Conservation (phyloP, 2,113 vertebrate genomes). For the Mesitornis unicolor region DNA sequence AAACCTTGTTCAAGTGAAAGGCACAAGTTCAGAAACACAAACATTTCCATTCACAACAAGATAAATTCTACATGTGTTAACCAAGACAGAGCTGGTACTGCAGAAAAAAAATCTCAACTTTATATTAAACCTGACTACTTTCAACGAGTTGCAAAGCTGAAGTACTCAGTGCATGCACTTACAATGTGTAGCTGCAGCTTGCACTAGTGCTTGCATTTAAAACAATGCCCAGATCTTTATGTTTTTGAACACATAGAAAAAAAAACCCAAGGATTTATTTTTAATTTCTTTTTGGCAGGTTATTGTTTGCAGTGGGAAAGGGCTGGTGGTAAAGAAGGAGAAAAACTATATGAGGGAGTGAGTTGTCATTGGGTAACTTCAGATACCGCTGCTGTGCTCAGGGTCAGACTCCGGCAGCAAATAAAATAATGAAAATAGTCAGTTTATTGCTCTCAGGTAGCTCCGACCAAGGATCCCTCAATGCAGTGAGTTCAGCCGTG, state of each 20-base stretch:
- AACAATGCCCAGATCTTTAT: background rate
- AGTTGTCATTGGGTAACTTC: background rate
- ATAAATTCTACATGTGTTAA: background rate
- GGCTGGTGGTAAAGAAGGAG: background rate
- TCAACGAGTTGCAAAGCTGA: background rate
- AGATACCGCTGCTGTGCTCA: background rate
- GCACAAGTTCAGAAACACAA: background rate
- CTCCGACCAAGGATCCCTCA: background rate
- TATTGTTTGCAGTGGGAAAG: background rate
- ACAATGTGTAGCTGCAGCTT: background rate
- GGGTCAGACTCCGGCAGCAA: background rate
- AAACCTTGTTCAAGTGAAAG: background rate
- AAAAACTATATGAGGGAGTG: background rate
- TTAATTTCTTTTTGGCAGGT: background rate
- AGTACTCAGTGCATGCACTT: background rate
- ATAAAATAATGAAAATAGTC: fast-evolving
- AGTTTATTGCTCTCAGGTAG: background rate
- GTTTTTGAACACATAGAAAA: background rate
- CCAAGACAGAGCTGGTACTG: background rate
- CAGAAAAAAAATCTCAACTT: background rate
- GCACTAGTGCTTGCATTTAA: background rate
- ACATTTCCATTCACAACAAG: background rate
- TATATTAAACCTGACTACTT: background rate
- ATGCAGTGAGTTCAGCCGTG: fast-evolving
- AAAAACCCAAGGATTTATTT: background rate